Percentiles rank a stretch among this genome's conserved stretches.
Conservation (phyloP, 1,140 invertebrate species). For the Cotesia vestalis region DNA sequence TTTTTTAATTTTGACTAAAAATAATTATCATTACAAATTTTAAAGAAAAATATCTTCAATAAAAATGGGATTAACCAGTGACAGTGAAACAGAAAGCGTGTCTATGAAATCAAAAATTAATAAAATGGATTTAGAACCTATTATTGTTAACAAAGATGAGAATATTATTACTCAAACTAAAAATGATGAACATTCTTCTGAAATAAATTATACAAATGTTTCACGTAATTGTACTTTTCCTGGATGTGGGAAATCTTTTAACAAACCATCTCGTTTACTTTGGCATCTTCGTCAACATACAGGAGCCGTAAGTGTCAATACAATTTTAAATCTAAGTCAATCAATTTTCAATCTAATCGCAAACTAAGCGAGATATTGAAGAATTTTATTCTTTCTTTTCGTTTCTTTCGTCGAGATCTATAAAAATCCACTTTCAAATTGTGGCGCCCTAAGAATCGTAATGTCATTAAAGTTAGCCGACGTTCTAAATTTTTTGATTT, state of each 20-base stretch:
- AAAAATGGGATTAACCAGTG: too few species aligned
- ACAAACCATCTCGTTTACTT: constrained; percentile 45
- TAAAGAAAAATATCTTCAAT: too few species aligned
- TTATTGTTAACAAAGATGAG: too few species aligned
- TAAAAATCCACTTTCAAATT: not conserved
- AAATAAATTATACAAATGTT: constrained; percentile 37
- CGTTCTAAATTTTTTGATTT: too few species aligned
- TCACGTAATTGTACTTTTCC: constrained; percentile 47
- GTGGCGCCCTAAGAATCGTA: not conserved
- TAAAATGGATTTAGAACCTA: too few species aligned
- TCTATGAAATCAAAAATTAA: too few species aligned
- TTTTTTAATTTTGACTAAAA: too few species aligned
- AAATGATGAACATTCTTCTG: not conserved
- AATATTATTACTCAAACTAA: too few species aligned
- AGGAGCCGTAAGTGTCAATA: constrained; percentile 48
- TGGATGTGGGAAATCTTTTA: constrained; percentile 46
- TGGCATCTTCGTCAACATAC: constrained; percentile 51
- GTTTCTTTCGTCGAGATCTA: not conserved
- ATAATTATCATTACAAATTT: too few species aligned
- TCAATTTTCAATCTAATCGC: not conserved
- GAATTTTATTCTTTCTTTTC: too few species aligned
- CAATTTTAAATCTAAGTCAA: not conserved
- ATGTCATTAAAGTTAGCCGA: too few species aligned
- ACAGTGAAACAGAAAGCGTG: too few species aligned
- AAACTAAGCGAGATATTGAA: not conserved